phyloP scores from a whole-genome alignment of 2,797 vertebrate species.

The Apodemus agrarius region DNA sequence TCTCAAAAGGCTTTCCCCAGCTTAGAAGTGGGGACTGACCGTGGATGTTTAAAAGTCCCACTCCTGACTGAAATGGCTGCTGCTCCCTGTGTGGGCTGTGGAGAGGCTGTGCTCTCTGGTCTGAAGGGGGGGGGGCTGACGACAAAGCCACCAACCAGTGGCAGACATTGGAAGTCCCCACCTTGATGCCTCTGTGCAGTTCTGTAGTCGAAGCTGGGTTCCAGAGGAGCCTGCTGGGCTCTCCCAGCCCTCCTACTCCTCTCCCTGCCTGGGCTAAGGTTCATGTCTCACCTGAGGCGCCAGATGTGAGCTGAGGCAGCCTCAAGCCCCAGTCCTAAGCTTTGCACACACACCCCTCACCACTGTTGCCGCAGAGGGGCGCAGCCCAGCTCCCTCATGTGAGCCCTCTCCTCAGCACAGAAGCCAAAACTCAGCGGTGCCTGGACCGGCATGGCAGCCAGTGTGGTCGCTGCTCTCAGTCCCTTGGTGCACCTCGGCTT shows the following conservation, averaged over 20 bases:
- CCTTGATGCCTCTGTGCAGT: neutral
- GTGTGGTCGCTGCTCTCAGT: neutral
- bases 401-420: neutral
- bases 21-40: neutral
- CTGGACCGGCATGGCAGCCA: rapidly evolving
- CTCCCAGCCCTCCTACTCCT: neutral
- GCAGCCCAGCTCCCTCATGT: neutral
- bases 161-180: neutral
- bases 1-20: neutral
- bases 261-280: neutral
- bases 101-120: neutral
- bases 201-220: neutral
- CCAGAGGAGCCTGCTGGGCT: neutral
- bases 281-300: neutral
- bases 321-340: no score
- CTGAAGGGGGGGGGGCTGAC: neutral
- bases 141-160: rapidly evolving
- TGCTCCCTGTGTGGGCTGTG: neutral
- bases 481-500: slow-evolving; percentile 48
- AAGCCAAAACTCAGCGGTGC: neutral
- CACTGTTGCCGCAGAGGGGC: neutral
- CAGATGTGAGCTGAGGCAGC: neutral
- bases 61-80: neutral
- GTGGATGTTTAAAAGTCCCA: rapidly evolving
- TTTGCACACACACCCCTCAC: rapidly evolving